Evolutionary conservation across 2,113 vertebrate genomes (phyloP), one percentile per base, ranked within the genome.

Genomic region (Notothenia rossii): DNA sequence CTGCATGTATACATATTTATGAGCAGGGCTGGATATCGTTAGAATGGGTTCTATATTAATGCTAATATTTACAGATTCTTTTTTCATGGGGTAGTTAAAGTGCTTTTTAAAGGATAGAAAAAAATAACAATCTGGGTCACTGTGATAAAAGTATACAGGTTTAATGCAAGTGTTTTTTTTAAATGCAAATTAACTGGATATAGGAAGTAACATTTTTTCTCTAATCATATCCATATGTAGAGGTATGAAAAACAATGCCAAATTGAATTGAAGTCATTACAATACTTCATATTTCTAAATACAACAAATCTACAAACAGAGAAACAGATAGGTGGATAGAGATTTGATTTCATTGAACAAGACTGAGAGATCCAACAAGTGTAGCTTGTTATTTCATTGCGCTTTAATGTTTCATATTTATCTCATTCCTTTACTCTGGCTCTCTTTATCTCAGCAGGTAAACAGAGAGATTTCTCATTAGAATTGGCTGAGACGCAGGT

Each of bases 401-500:
- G 72, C n/a, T 64, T 22, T 60, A 72, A 43, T 18, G 2, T 75
- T 77, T 74, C 58, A 64, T 43, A 64, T 55, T 40, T 40, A 40
- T 40, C 18, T 43, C 46, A 40, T 82, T 71, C 62, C 62, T 62
- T 75, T 49, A 49, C 54, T 50, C 49, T 49, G n/a, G 74, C 45
- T 10, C 56, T 63, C 10, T 54, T 15, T 56, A 25, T 29, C 13
- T 56, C 18, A 10, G 68, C 29, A 72, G 64, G 36, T 51, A 58
- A 43, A 40, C 43, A 63, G 33, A 82, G 77, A 65, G 59, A 73
- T 86, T 84, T 84, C 85, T 89, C 83, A 83, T 91, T 85, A 89
- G 65, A 87, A 50, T 61, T 45, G 56, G 51, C 65, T 77, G 62
- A 81, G 87, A 81, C 54, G 86, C 84, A 87, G 91, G 90, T 91